phyloP scores from a whole-genome alignment of 64 coral and sea anemone genomes.

The Montipora foliosa region DNA sequence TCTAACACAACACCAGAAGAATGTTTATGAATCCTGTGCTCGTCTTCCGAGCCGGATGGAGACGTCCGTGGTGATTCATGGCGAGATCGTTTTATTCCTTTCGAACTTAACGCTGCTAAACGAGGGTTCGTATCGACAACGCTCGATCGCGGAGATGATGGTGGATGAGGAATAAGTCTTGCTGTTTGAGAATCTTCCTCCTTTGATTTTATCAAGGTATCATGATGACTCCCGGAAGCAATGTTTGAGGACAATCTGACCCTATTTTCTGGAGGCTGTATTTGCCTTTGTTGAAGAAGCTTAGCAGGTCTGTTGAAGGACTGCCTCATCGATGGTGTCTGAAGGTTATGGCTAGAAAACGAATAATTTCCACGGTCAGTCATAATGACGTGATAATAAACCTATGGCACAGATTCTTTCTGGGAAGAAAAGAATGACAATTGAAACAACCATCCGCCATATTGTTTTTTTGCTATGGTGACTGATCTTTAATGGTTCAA shows the following conservation, averaged over 20 bases:
- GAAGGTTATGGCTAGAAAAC: conserved; percentile 80
- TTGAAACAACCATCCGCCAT: conserved; percentile 12
- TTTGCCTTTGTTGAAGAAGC: conserved; percentile 46
- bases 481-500: background rate
- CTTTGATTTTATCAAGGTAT: background rate
- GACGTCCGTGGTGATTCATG: conserved; percentile 74
- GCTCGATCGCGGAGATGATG: conserved; percentile 53
- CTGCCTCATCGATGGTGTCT: conserved; percentile 33
- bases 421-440: background rate
- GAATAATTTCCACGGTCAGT: conserved; percentile 87
- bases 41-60: conserved; percentile 90
- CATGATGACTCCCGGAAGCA: background rate
- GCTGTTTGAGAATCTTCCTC: conserved; percentile 36
- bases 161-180: conserved; percentile 80
- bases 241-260: background rate
- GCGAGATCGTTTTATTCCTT: conserved; percentile 72
- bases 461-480: conserved; percentile 66
- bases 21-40: conserved; percentile 69
- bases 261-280: conserved; percentile 56
- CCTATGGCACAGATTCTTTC: background rate
- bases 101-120: conserved; percentile 56
- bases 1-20: conserved; percentile 57
- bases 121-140: conserved; percentile 20
- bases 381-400: conserved; percentile 13
- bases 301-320: conserved; percentile 61